Percentiles rank a stretch among this genome's conserved stretches.
Conservation (phyloP, 2,888 invertebrate species). For the Leptinotarsa juncta region DNA sequence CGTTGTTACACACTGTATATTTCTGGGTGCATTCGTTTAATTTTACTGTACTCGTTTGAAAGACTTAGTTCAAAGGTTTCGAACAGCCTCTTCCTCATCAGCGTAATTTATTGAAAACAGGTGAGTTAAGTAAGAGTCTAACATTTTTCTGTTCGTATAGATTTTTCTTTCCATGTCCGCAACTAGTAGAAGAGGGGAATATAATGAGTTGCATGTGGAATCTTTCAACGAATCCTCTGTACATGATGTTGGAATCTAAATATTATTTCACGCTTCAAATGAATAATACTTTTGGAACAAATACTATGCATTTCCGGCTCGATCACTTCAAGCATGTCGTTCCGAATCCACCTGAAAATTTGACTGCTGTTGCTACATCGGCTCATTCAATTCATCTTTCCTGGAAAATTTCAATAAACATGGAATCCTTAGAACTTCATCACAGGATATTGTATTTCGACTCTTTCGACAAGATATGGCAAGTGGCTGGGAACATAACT, state of each 20-base stretch:
- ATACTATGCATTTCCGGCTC: constrained; percentile 40
- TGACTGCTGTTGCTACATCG: constrained; percentile 65
- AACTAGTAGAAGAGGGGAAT: neutral
- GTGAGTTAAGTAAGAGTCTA: neutral
- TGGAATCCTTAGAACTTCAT: constrained; percentile 68
- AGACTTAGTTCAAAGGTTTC: too few species aligned
- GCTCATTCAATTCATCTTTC: constrained; percentile 65
- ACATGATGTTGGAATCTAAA: constrained; percentile 67
- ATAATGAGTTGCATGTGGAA: constrained; percentile 67
- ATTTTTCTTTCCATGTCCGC: neutral
- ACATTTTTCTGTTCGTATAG: constrained; percentile 12
- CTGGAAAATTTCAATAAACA: constrained; percentile 67
- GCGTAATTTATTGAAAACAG: neutral
- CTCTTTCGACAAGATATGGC: constrained; percentile 66
- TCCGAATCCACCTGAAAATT: constrained; percentile 67
- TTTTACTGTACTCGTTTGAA: too few species aligned
- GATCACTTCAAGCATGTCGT: constrained; percentile 53
- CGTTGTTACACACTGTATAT: too few species aligned
- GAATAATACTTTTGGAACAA: constrained; percentile 73
- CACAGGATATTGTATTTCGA: constrained; percentile 69
- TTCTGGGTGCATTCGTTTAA: too few species aligned
- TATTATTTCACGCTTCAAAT: constrained; percentile 73
- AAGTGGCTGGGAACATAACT: constrained; percentile 41
- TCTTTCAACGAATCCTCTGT: constrained; percentile 67
- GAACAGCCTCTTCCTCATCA: too few species aligned